phyloP scores from a whole-genome alignment of 2,888 invertebrate species.

The Drosophila mimetica region DNA sequence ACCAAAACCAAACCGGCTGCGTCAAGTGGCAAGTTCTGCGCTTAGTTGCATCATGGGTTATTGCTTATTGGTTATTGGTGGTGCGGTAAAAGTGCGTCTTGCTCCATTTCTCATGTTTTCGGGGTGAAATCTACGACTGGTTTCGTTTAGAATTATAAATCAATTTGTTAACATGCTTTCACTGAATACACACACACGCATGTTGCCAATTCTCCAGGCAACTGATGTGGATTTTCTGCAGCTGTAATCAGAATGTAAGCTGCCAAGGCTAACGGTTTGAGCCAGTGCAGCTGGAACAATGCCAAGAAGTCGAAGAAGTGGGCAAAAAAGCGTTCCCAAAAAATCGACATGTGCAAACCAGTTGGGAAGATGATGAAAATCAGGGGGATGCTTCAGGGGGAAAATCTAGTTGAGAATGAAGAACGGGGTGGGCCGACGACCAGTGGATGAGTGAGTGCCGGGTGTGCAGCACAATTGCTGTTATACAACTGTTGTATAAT shows the following conservation, averaged over 20 bases:
- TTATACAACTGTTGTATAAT: slow-evolving; percentile 73
- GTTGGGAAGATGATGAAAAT: slow-evolving; percentile 36
- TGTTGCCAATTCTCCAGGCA: slow-evolving; percentile 19
- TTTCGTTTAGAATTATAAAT: slow-evolving; percentile 49
- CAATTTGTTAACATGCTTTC: slow-evolving; percentile 58
- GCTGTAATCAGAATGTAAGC: slow-evolving; percentile 42
- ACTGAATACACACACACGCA: slow-evolving; percentile 45
- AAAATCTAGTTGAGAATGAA: slow-evolving; percentile 19
- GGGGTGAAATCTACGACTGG: slow-evolving; percentile 51
- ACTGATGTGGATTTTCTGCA: slow-evolving; percentile 6
- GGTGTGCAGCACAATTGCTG: slow-evolving; percentile 41
- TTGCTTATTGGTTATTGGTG: slow-evolving; percentile 12
- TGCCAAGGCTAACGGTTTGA: slow-evolving; percentile 52
- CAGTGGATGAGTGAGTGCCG: slow-evolving; percentile 3
- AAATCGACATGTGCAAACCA: slow-evolving; percentile 53
- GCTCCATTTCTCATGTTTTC: slow-evolving; percentile 49
- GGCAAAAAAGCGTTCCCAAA: slow-evolving; percentile 54
- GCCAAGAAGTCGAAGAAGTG: background rate
- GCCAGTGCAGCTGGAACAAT: slow-evolving; percentile 27
- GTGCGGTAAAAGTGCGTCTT: slow-evolving; percentile 64
- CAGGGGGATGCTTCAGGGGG: slow-evolving; percentile 9
- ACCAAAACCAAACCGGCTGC: slow-evolving; percentile 59
- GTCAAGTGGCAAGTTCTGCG: slow-evolving; percentile 17
- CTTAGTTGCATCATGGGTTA: slow-evolving; percentile 39
- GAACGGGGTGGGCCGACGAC: slow-evolving; percentile 11